A percentile compares a stretch with the other conserved stretches of the same genome.
phyloP scores from a whole-genome alignment of 2,797 vertebrate species.

The Vipera ursinii region DNA sequence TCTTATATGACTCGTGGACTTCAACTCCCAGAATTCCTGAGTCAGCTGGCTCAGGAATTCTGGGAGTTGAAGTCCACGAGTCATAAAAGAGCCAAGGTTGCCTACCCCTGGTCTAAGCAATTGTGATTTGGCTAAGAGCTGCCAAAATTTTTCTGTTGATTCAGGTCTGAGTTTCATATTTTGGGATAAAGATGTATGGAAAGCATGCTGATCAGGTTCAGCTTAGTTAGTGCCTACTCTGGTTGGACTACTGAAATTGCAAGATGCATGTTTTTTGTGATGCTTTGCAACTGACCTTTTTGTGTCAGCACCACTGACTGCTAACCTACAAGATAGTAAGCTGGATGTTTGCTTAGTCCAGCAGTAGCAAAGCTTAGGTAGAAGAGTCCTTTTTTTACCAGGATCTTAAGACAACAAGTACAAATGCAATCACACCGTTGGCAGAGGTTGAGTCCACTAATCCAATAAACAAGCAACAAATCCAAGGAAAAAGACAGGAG shows the following conservation, averaged over 20 bases:
- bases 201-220: not conserved
- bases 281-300: not conserved
- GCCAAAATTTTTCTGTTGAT: not conserved
- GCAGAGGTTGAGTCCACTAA: not conserved
- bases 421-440: not conserved
- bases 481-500: not conserved
- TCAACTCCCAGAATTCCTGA: too few relatives aligned
- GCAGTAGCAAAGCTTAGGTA: not conserved
- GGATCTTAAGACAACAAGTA: not conserved
- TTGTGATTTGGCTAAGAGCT: not conserved
- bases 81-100: too few relatives aligned
- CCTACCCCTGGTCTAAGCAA: not conserved
- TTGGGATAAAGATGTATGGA: not conserved
- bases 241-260: not conserved
- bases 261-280: not conserved
- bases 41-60: too few relatives aligned
- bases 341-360: not conserved
- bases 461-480: not conserved
- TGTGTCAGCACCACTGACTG: not conserved
- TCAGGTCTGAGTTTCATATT: not conserved
- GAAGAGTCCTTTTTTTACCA: not conserved
- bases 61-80: too few relatives aligned
- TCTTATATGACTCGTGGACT: too few relatives aligned
- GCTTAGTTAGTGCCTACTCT: not conserved
- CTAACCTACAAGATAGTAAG: not conserved